These are phyloP conservation scores for Stratiomys singularior DNA, from an alignment of 2,888 invertebrate species.

Conservation along the genomic window DNA sequence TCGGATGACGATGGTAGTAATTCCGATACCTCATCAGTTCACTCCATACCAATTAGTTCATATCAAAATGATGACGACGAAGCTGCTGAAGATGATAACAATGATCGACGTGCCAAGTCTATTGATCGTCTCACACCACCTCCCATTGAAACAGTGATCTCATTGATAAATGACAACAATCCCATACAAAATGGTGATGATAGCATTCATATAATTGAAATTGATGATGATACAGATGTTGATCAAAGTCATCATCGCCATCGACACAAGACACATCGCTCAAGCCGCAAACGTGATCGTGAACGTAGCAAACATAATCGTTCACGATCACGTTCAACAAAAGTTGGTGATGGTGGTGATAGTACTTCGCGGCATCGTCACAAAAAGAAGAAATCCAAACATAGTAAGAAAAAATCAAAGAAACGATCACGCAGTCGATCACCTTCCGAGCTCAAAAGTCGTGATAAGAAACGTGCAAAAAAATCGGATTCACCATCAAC, in stretches of 20 bases:
- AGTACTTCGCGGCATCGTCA: conserved; percentile 46
- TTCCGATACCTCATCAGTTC: conserved; percentile 60
- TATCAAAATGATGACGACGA: conserved; percentile 61
- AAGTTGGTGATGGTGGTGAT: not conserved
- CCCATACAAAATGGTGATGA: conserved; percentile 18
- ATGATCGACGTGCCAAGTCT: not conserved
- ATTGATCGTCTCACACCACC: not conserved
- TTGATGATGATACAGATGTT: not conserved
- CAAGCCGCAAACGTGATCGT: not conserved
- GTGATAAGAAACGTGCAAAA: conserved; percentile 25
- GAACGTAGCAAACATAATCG: conserved; percentile 19
- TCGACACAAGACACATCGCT: not conserved
- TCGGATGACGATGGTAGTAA: conserved; percentile 52
- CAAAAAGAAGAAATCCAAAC: conserved; percentile 56
- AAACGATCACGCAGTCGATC: conserved; percentile 55
- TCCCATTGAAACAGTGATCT: conserved; percentile 51
- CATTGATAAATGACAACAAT: not conserved
- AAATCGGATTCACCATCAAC: not conserved
- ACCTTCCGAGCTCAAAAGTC: not conserved
- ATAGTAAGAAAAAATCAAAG: conserved; percentile 57
- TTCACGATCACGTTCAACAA: conserved; percentile 47
- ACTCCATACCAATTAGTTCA: conserved; percentile 64
- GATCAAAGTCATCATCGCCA: not conserved
- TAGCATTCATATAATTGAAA: conserved; percentile 28
- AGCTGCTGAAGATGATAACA: conserved; percentile 56